These are phyloP conservation scores for Brachionus calyciflorus DNA, from an alignment of 1,140 invertebrate genomes.

Conservation along the genomic window DNA sequence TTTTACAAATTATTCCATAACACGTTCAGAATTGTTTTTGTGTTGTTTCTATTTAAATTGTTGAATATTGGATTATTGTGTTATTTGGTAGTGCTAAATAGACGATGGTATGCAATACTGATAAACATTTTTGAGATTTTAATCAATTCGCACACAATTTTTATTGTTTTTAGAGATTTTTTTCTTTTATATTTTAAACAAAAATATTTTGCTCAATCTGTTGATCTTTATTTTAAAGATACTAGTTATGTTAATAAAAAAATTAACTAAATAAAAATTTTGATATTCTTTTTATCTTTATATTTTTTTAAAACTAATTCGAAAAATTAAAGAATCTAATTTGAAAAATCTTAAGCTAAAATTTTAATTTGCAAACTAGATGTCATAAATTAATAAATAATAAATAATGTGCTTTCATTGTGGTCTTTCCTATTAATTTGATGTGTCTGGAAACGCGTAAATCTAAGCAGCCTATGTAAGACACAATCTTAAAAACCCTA, in stretches of 20 bases:
- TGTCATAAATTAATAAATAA: too few species aligned
- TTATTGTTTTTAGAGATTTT: conserved; percentile 33
- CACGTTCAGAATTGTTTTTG: neutral
- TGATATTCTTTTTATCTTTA: neutral
- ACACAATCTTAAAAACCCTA: too few species aligned
- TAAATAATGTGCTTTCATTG: too few species aligned
- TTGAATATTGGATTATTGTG: neutral
- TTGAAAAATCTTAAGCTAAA: too few species aligned
- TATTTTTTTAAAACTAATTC: too few species aligned
- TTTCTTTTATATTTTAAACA: conserved; percentile 4
- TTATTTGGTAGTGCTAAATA: neutral
- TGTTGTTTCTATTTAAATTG: neutral
- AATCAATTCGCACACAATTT: conserved; percentile 35
- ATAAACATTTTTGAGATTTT: conserved; percentile 19
- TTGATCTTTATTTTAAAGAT: neutral
- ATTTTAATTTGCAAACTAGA: too few species aligned
- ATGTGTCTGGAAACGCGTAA: too few species aligned
- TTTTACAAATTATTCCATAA: neutral
- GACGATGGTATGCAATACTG: conserved; percentile 6
- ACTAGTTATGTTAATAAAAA: neutral
- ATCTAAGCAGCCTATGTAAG: too few species aligned
- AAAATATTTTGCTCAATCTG: neutral
- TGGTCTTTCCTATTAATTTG: too few species aligned
- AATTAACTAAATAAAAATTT: neutral
- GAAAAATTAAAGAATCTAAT: too few species aligned